These are phyloP conservation scores for Sturnus vulgaris DNA, from an alignment of 2,113 vertebrate species.

Conservation along the genomic window DNA sequence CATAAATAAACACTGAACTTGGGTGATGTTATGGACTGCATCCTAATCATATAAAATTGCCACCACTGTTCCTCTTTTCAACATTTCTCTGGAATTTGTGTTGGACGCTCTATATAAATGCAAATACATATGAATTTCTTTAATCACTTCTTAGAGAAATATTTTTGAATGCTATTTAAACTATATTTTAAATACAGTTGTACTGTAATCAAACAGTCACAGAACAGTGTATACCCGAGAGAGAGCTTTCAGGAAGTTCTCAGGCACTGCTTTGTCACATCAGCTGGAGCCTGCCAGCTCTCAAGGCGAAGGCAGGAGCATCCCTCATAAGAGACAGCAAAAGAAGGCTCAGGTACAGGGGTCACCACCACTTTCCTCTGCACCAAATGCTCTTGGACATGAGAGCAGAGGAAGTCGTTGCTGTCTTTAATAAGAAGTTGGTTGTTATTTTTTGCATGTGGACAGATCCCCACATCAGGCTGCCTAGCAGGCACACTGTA, in stretches of 20 bases:
- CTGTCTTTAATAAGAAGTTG: neutral
- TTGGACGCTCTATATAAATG: neutral
- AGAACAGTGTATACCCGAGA: neutral
- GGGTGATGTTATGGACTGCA: neutral
- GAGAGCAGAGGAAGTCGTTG: neutral
- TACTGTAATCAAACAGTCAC: neutral
- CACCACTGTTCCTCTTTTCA: neutral
- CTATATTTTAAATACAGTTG: neutral
- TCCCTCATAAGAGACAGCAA: neutral
- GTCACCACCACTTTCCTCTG: neutral
- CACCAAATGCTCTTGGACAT: neutral
- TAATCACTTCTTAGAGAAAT: neutral
- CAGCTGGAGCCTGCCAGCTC: neutral
- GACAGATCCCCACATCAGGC: neutral
- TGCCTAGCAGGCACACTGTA: neutral
- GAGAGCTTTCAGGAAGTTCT: neutral
- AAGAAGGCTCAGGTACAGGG: neutral
- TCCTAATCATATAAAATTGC: neutral
- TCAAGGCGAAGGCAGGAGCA: neutral
- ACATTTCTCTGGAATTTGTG: neutral
- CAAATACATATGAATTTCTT: neutral
- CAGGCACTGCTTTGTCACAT: neutral
- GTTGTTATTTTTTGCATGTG: neutral
- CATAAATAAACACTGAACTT: rapidly evolving
- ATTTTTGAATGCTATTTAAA: neutral